Evolutionary conservation across 53 echinoderm and acorn worm species (phyloP).

Genomic region (Crossaster papposus): DNA sequence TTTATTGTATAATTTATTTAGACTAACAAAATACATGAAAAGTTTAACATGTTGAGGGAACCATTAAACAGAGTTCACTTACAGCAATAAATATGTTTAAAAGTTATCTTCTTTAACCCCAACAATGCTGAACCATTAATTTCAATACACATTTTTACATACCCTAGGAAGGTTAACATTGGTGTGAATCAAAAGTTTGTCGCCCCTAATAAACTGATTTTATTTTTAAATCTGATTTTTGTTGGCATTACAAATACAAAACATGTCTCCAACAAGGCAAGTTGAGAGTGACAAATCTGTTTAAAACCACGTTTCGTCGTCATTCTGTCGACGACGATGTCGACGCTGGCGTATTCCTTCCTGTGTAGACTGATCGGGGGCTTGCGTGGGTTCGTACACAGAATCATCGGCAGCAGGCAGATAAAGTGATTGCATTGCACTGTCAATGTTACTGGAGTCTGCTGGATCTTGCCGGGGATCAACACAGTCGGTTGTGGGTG

Average conservation of each 20-base stretch:
- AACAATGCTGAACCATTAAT: too few species aligned
- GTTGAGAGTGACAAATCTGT: not conserved
- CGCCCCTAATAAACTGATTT: too few species aligned
- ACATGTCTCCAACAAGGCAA: too few species aligned
- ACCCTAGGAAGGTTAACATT: too few species aligned
- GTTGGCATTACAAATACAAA: too few species aligned
- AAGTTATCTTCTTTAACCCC: not conserved
- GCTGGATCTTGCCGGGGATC: not conserved
- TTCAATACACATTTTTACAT: too few species aligned
- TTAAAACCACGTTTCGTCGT: slow-evolving; percentile 10
- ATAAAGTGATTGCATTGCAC: slow-evolving; percentile 29
- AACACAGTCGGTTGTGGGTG: not conserved
- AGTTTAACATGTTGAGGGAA: not conserved
- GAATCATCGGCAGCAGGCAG: slow-evolving; percentile 15
- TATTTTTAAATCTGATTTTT: not conserved
- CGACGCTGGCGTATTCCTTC: slow-evolving; percentile 24
- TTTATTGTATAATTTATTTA: not conserved
- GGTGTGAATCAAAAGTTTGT: too few species aligned
- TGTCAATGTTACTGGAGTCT: slow-evolving; percentile 27
- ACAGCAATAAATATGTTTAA: not conserved
- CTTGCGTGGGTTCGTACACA: slow-evolving; percentile 27
- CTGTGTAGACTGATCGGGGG: slow-evolving; percentile 1
- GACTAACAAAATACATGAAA: not conserved
- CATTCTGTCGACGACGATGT: slow-evolving; percentile 17
- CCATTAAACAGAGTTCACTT: not conserved